Conservation (phyloP, 1,140 invertebrate species). For the Euglossa dilemma region DNA sequence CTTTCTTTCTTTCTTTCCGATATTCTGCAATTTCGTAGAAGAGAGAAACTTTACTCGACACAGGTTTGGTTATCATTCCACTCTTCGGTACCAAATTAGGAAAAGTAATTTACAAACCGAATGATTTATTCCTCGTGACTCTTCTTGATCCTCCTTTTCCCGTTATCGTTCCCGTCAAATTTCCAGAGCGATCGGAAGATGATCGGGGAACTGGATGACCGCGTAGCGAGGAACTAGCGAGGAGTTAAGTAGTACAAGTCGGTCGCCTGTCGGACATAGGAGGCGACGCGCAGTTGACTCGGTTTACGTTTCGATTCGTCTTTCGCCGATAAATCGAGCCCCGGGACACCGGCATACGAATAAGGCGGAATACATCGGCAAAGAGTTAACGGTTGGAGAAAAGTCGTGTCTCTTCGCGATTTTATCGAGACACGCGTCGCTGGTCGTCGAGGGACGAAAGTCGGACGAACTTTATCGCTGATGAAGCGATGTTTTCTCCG, state of each 20-base stretch:
- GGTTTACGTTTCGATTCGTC: not conserved
- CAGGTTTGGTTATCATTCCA: too few relatives aligned
- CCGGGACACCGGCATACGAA: not conserved
- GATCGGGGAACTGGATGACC: too few relatives aligned
- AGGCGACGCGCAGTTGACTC: not conserved
- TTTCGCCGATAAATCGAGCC: not conserved
- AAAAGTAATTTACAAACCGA: too few relatives aligned
- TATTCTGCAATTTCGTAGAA: too few relatives aligned
- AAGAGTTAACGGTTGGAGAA: conserved; percentile 12
- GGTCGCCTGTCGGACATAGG: not conserved
- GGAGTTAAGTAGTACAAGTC: conserved; percentile 16
- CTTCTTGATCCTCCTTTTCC: too few relatives aligned
- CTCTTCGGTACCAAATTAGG: too few relatives aligned
- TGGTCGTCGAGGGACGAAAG: conserved; percentile 2
- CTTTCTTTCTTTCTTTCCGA: too few relatives aligned
- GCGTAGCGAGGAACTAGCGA: not conserved
- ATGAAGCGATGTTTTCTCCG: conserved; percentile 23
- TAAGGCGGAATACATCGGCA: not conserved
- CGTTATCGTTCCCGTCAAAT: too few relatives aligned
- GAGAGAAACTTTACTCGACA: too few relatives aligned
- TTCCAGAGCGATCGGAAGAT: too few relatives aligned
- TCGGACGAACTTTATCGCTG: conserved; percentile 14
- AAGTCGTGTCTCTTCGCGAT: not conserved
- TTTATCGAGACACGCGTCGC: conserved; percentile 15
- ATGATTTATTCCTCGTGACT: too few relatives aligned